Conservation (phyloP, 2,888 invertebrate genomes). For the Marasmarcha lunaedactyla region DNA sequence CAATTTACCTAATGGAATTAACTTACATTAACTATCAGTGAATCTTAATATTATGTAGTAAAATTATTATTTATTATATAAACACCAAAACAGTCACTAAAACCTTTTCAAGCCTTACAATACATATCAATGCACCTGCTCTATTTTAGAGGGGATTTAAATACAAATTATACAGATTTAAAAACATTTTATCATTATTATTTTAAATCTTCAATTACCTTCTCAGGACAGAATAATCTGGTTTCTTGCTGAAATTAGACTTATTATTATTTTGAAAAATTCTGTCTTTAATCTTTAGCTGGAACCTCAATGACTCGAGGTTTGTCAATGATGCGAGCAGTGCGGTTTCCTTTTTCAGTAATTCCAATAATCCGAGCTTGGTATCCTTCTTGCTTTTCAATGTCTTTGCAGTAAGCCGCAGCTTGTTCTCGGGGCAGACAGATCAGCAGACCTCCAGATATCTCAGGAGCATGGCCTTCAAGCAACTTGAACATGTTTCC, state of each 20-base stretch:
- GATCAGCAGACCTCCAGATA: conserved; percentile 89
- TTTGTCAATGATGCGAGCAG: conserved; percentile 94
- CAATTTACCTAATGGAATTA: conserved; percentile 56
- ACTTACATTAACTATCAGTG: conserved; percentile 15
- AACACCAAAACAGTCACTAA: conserved; percentile 45
- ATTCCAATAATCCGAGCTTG: conserved; percentile 98
- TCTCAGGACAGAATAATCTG: background rate
- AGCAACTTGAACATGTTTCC: conserved; percentile 87
- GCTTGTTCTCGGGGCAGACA: conserved; percentile 94
- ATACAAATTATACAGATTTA: background rate
- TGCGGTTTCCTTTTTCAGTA: conserved; percentile 93
- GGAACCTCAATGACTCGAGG: conserved; percentile 96
- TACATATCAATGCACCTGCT: too few relatives aligned
- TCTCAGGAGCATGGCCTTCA: conserved; percentile 87
- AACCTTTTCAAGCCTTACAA: conserved; percentile 16
- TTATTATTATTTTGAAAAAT: conserved; percentile 30
- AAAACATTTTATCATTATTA: background rate
- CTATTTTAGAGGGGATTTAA: too few relatives aligned
- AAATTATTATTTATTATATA: conserved; percentile 40
- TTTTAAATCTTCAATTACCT: conserved; percentile 5
- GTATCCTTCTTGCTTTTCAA: conserved; percentile 94
- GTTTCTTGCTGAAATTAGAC: conserved; percentile 22
- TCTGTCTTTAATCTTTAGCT: conserved; percentile 78
- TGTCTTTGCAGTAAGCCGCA: conserved; percentile 94
- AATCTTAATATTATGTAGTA: conserved; percentile 39